Percentiles rank a stretch among this genome's conserved stretches.
These are phyloP conservation scores for Belgica antarctica DNA, from an alignment of 2,888 invertebrate species.

Conservation along the genomic window DNA sequence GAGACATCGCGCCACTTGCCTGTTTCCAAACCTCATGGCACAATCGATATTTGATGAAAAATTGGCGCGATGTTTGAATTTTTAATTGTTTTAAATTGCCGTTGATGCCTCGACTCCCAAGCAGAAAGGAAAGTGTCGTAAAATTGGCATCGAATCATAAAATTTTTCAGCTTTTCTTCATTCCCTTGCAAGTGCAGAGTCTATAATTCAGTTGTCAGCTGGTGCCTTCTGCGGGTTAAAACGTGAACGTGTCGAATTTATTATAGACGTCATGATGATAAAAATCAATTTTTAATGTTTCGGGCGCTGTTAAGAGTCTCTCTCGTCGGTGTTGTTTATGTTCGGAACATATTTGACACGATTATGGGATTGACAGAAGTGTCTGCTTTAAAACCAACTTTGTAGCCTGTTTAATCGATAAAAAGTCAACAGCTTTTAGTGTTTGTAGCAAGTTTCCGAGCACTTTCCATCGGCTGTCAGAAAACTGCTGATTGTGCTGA, in stretches of 20 bases:
- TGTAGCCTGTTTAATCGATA: not conserved
- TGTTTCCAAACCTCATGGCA: not conserved
- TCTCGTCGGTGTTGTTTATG: not conserved
- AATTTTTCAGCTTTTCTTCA: not conserved
- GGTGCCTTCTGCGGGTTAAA: conserved; percentile 8
- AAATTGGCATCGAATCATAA: conserved; percentile 3
- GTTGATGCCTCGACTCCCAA: not conserved
- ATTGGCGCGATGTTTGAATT: not conserved
- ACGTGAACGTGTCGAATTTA: conserved; percentile 6
- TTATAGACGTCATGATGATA: conserved; percentile 19
- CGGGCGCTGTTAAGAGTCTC: not conserved
- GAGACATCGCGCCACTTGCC: not conserved
- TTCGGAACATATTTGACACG: conserved; percentile 1
- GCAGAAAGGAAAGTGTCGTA: no score
- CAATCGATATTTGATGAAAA: not conserved
- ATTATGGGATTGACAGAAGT: not conserved
- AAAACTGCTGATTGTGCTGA: no score
- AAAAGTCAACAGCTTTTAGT: no score
- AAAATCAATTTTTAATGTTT: conserved; percentile 31
- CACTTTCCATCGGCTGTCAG: no score
- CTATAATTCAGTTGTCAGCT: conserved; percentile 33
- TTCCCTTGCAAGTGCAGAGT: not conserved
- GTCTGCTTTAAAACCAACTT: not conserved
- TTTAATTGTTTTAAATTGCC: conserved; percentile 28
- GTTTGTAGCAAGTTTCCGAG: no score